Conservation (phyloP, 2,888 invertebrate species). For the Heliothis peltigera region DNA sequence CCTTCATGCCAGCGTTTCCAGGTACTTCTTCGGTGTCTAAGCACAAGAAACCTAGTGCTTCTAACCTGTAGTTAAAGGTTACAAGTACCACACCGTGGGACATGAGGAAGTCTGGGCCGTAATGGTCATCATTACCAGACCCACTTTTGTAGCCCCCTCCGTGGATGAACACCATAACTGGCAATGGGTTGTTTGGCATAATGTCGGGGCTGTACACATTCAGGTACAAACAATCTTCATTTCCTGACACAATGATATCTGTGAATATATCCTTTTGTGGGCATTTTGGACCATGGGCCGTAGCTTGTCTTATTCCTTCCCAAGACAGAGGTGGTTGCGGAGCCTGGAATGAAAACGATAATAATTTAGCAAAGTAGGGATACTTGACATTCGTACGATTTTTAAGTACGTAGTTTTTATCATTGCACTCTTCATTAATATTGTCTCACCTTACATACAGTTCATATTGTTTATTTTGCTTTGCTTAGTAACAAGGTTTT, state of each 20-base stretch:
- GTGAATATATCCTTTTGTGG: slow-evolving; percentile 68
- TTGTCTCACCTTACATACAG: neutral
- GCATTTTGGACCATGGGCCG: slow-evolving; percentile 67
- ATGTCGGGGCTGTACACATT: slow-evolving; percentile 73
- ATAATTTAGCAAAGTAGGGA: too few relatives aligned
- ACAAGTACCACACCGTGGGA: slow-evolving; percentile 70
- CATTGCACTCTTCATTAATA: too few relatives aligned
- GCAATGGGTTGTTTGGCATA: slow-evolving; percentile 53
- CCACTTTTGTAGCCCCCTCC: slow-evolving; percentile 73
- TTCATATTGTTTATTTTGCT: too few relatives aligned
- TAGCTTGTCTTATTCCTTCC: slow-evolving; percentile 68
- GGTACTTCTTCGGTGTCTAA: slow-evolving; percentile 71
- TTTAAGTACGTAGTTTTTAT: too few relatives aligned
- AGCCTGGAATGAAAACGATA: slow-evolving; percentile 66
- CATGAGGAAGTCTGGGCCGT: slow-evolving; percentile 75
- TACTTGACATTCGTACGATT: too few relatives aligned
- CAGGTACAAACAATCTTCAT: slow-evolving; percentile 73
- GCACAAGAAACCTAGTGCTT: slow-evolving; percentile 69
- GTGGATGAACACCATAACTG: slow-evolving; percentile 76
- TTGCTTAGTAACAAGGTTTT: too few relatives aligned
- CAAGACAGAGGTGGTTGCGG: slow-evolving; percentile 69
- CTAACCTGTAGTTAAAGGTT: slow-evolving; percentile 74
- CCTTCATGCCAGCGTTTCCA: slow-evolving; percentile 75
- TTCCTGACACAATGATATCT: slow-evolving; percentile 55
- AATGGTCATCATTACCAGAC: slow-evolving; percentile 66